Evolutionary conservation across 2,797 vertebrate genomes (phyloP), one percentile per base, ranked within the genome.

Genomic region (Malacoraja senta): DNA sequence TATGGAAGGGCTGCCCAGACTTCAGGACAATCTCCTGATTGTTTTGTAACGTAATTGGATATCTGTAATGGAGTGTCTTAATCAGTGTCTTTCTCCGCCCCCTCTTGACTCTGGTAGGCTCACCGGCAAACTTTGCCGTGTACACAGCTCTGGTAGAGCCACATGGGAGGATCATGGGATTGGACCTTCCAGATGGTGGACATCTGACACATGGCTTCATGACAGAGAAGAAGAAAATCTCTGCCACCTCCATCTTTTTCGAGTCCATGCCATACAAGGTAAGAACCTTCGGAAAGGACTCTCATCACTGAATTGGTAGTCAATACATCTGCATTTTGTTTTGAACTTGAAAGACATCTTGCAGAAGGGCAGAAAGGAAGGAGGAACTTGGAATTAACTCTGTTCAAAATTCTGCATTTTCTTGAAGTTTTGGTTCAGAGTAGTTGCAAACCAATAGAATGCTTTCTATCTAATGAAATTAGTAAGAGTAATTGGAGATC

Each of bases 251-350:
- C 19, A 97, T 99, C 94, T 99, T 99, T 95, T 99, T 99, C 0
- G 99, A 99, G 94, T 99, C 99, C n/a, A 99, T 99, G 99, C 98
- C 99, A 0, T 99, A 99, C 94, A 99, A 99, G 98, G 99, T 99
- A 94, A n/a, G 90, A 92, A 26, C 3, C 0, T 7, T n/a, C 58
- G 71, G 32, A 65, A 68, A 3, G 32, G 32, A 21, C n/a, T 63
- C 83, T 38, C 35, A 1, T 21, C 32, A 38, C 78, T 65, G 84
- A 86, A 61, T 63, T 86, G 29, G 12, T 58, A 29, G 29, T 88
- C n/a, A 32, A 65, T 65, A 12, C 83, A 17, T 63, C 58, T 88
- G 84, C 1, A 63, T 63, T 65, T 68, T 88, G 10, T 86, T 86
- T 61, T 63, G 3, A 61, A n/a, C 8, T 29, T 44, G 8, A 21